phyloP scores from a whole-genome alignment of 2,113 vertebrate genomes.

The Hymenochirus boettgeri region DNA sequence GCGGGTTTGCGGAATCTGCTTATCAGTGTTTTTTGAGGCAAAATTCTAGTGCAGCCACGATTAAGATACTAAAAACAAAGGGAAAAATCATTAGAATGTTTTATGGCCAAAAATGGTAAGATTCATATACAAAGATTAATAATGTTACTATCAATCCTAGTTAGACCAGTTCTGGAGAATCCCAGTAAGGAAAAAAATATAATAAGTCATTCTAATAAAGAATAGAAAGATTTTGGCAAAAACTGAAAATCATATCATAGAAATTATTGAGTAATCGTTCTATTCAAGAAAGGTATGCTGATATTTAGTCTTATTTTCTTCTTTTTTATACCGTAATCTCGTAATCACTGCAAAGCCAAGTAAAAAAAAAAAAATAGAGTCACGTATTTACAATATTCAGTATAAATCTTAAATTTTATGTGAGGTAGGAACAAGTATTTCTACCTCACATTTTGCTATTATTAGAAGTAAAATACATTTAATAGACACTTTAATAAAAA shows the following conservation, averaged over 20 bases:
- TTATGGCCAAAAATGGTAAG: neutral
- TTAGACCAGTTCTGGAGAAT: neutral
- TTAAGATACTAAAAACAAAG: slow-evolving; percentile 80
- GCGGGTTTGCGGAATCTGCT: slow-evolving; percentile 85
- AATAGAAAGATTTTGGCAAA: neutral
- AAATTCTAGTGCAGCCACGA: slow-evolving; percentile 91
- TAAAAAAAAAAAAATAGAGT: too few species aligned
- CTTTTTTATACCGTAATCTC: too few species aligned
- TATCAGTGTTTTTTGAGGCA: slow-evolving; percentile 88
- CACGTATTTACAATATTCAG: too few species aligned
- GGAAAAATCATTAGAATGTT: slow-evolving; percentile 15
- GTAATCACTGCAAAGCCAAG: too few species aligned
- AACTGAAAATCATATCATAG: neutral
- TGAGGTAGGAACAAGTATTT: too few species aligned
- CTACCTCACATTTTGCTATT: too few species aligned
- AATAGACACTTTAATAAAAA: too few species aligned
- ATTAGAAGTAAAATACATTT: too few species aligned
- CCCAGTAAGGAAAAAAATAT: neutral
- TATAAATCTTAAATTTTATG: too few species aligned
- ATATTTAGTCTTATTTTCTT: too few species aligned
- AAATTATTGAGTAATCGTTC: neutral
- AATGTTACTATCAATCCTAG: too few species aligned
- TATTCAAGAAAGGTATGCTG: neutral
- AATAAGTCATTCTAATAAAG: neutral
- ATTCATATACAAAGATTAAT: neutral